These are phyloP conservation scores for Gnatocerus cornutus DNA, from an alignment of 2,888 invertebrate genomes.

Conservation along the genomic window DNA sequence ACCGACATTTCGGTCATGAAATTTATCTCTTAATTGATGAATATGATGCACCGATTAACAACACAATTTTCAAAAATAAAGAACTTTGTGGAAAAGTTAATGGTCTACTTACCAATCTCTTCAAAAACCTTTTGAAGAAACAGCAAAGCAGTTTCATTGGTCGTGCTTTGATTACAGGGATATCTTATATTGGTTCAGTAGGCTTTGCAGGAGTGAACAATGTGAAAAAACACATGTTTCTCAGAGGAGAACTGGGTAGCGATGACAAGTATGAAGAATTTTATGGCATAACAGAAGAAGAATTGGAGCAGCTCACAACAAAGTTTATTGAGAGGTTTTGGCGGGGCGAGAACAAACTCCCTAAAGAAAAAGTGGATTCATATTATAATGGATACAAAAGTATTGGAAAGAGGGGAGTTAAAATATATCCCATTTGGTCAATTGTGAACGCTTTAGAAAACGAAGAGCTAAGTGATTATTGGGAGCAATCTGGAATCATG, in stretches of 20 bases:
- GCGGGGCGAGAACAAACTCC: conserved; percentile 31
- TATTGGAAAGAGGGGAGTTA: conserved; percentile 23
- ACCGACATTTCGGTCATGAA: conserved; percentile 14
- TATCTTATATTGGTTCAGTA: conserved; percentile 28
- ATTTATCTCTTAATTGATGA: conserved; percentile 13
- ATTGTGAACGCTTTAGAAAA: conserved; percentile 26
- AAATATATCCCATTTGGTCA: conserved; percentile 30
- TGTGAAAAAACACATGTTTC: conserved; percentile 32
- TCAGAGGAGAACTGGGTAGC: conserved; percentile 26
- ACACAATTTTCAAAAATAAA: conserved; percentile 28
- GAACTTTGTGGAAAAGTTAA: conserved; percentile 23
- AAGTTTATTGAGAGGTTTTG: conserved; percentile 28
- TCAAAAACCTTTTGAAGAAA: conserved; percentile 24
- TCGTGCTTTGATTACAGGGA: conserved; percentile 30
- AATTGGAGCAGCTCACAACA: conserved; percentile 26
- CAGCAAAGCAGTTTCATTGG: conserved; percentile 9
- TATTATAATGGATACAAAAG: conserved; percentile 25
- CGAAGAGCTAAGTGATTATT: conserved; percentile 20
- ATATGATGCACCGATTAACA: conserved; percentile 18
- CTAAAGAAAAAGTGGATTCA: conserved; percentile 31
- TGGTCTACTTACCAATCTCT: conserved; percentile 20
- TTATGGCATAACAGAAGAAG: conserved; percentile 35
- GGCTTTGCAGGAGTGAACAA: conserved; percentile 22
- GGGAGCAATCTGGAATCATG: conserved; percentile 30
- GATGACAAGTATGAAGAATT: conserved; percentile 29